phyloP scores from a whole-genome alignment of 2,113 vertebrate species.

The Dicerorhinus sumatrensis region DNA sequence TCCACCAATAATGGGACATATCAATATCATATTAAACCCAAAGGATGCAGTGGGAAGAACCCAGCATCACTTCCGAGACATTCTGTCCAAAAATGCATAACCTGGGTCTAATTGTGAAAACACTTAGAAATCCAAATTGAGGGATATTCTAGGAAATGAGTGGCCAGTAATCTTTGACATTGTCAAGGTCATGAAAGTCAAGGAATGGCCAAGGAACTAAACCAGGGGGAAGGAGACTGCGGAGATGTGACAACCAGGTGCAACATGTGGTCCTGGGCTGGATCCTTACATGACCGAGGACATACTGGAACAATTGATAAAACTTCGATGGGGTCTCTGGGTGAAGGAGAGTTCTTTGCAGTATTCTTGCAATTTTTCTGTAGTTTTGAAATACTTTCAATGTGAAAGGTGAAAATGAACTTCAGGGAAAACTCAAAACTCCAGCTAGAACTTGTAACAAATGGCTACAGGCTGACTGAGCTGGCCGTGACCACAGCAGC shows the following conservation, averaged over 20 bases:
- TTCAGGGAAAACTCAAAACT: not conserved
- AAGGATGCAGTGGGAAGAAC: rapidly evolving
- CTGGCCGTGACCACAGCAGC: not conserved
- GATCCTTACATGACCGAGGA: no score
- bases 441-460: not conserved
- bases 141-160: not conserved
- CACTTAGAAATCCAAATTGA: not conserved
- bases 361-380: not conserved
- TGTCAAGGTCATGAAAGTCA: not conserved
- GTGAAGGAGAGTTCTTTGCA: not conserved
- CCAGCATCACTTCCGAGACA: rapidly evolving
- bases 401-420: not conserved
- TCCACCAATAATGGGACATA: rapidly evolving
- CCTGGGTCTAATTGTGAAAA: not conserved
- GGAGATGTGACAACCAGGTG: rapidly evolving
- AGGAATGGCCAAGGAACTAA: not conserved
- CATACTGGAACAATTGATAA: not conserved
- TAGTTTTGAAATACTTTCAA: conserved; percentile 3
- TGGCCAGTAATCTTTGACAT: not conserved
- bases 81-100: not conserved
- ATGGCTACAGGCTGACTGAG: not conserved
- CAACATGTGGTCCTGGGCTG: rapidly evolving
- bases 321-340: not conserved
- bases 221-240: not conserved
- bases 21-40: not conserved